phyloP scores from a whole-genome alignment of 2,888 invertebrate species.

The Trachelus stipa region DNA sequence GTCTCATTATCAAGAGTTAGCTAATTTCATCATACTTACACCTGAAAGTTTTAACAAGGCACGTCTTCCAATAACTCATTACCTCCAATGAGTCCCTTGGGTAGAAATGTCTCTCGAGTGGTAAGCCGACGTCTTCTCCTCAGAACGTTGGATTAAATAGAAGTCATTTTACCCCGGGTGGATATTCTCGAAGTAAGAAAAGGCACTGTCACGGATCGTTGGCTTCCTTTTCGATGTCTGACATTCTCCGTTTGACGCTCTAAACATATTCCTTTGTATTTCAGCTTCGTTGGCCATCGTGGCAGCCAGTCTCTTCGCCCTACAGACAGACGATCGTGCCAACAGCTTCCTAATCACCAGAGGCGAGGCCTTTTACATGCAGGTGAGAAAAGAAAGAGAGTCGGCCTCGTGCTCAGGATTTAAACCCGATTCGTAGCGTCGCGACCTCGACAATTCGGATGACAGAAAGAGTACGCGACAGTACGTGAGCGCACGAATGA shows the following conservation, averaged over 20 bases:
- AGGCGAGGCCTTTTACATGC: conserved; percentile 89
- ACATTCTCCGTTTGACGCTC: background rate
- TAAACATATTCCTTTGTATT: conserved; percentile 51
- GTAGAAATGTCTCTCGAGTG: background rate
- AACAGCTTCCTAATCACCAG: conserved; percentile 81
- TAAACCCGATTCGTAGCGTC: background rate
- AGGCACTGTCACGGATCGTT: background rate
- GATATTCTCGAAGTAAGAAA: background rate
- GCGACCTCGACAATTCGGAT: background rate
- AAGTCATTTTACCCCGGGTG: background rate
- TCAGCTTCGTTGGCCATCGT: conserved; percentile 83
- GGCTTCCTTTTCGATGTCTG: too few relatives aligned
- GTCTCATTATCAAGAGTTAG: background rate
- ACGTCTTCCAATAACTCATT: background rate
- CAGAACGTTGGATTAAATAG: background rate
- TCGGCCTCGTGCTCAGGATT: conserved; percentile 1
- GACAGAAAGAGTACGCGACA: background rate
- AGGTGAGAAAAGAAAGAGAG: conserved; percentile 70
- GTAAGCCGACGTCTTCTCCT: background rate
- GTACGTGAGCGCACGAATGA: background rate
- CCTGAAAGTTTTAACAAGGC: background rate
- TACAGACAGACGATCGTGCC: conserved; percentile 84
- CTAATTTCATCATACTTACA: background rate
- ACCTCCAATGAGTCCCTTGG: background rate
- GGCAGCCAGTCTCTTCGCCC: conserved; percentile 84